Evolutionary conservation across 2,113 vertebrate species (phyloP).

Genomic region (Numida meleagris): DNA sequence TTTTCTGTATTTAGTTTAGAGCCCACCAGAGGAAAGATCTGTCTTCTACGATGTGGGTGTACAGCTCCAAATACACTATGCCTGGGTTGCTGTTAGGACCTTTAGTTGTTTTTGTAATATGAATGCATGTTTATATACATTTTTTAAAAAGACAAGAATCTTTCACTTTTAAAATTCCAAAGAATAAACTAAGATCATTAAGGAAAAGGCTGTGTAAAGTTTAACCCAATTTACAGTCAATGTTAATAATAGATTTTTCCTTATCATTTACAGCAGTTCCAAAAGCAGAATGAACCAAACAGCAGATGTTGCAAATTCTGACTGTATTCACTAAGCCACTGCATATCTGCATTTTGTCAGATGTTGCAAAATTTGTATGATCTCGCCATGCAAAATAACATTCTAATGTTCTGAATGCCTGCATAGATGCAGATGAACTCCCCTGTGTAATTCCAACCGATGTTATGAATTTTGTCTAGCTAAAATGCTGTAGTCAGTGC

Average conservation of each 20-base stretch:
- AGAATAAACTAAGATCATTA: background rate
- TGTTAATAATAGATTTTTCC: background rate
- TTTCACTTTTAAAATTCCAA: background rate
- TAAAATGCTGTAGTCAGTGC: background rate
- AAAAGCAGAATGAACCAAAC: background rate
- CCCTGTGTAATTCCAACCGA: background rate
- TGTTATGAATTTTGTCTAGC: rapidly evolving
- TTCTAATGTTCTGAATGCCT: background rate
- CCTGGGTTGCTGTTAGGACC: background rate
- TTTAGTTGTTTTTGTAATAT: background rate
- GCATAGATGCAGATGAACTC: background rate
- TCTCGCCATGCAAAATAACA: background rate
- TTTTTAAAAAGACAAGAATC: background rate
- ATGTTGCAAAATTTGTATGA: background rate
- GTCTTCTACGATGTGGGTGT: background rate
- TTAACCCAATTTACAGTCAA: background rate
- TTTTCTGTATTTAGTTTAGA: background rate
- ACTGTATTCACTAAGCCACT: background rate
- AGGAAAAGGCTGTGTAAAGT: background rate
- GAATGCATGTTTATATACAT: background rate
- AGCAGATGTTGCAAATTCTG: background rate
- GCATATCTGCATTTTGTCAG: background rate
- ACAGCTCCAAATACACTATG: background rate
- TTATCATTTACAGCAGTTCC: background rate
- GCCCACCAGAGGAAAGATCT: background rate